Percentiles rank a stretch among this genome's conserved stretches.
phyloP scores from a whole-genome alignment of 2,797 vertebrate species.

The Todus mexicanus region DNA sequence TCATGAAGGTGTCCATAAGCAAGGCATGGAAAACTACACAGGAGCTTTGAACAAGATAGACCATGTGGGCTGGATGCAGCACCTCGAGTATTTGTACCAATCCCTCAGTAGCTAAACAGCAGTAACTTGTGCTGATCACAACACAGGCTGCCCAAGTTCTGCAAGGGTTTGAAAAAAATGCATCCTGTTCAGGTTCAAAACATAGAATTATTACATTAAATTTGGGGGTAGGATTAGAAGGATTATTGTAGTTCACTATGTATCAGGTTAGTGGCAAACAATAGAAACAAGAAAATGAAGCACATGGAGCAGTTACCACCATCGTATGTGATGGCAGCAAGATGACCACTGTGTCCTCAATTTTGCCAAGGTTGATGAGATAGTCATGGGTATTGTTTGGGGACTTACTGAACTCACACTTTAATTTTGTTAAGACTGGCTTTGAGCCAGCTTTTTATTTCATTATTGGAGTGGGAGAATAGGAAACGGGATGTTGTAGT shows the following conservation, averaged over 20 bases:
- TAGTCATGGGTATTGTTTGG: background rate
- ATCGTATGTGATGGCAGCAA: background rate
- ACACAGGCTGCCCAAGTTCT: background rate
- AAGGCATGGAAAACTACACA: background rate
- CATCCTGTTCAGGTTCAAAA: background rate
- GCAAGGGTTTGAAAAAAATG: background rate
- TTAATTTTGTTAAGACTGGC: background rate
- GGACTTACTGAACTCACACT: background rate
- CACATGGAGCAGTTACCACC: background rate
- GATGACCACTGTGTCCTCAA: background rate
- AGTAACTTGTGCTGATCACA: background rate
- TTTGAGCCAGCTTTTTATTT: constrained; percentile 16
- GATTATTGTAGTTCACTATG: background rate
- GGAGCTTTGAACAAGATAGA: background rate
- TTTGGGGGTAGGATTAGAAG: background rate
- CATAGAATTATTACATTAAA: background rate
- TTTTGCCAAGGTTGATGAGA: background rate
- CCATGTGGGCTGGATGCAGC: background rate
- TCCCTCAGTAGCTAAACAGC: background rate
- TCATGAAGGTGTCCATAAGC: background rate
- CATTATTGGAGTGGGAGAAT: background rate
- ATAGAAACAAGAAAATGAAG: background rate
- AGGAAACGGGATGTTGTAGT: background rate
- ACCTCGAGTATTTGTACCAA: background rate
- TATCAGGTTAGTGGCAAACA: background rate